Percentiles rank a stretch among this genome's conserved stretches.
These are phyloP conservation scores for Hipparchia semele DNA, from an alignment of 2,888 invertebrate species.

Conservation along the genomic window DNA sequence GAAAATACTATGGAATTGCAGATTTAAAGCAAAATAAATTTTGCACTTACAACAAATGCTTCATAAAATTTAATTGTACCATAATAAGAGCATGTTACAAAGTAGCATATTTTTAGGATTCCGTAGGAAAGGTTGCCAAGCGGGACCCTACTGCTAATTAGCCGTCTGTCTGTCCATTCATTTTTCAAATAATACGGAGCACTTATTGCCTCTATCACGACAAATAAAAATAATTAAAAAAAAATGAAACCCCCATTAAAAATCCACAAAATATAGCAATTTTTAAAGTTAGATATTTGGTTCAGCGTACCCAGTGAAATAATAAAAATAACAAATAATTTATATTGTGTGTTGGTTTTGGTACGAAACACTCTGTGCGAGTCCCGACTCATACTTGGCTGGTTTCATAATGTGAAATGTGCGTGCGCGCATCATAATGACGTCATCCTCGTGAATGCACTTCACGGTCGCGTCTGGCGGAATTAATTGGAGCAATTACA, in stretches of 20 bases:
- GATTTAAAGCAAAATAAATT: background rate
- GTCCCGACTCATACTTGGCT: background rate
- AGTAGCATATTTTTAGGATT: conserved; percentile 8
- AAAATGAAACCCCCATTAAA: no score
- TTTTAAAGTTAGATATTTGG: no score
- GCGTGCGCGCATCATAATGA: conserved; percentile 71
- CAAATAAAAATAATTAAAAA: no score
- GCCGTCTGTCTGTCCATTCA: no score
- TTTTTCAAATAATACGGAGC: no score
- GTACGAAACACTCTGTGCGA: background rate
- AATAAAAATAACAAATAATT: no score
- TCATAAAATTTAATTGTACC: background rate
- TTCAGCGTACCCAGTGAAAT: no score
- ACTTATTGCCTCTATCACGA: no score
- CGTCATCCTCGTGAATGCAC: conserved; percentile 57
- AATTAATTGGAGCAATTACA: conserved; percentile 78
- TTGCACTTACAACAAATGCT: background rate
- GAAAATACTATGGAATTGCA: background rate
- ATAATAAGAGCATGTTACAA: conserved; percentile 1
- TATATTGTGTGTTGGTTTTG: no score
- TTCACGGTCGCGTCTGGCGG: conserved; percentile 66
- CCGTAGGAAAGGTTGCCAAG: background rate
- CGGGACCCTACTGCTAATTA: background rate
- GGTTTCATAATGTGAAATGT: conserved; percentile 49
- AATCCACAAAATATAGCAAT: no score